Base-by-base conservation (phyloP, 2,113 vertebrate species). In the Corvus hawaiiensis region DNA sequence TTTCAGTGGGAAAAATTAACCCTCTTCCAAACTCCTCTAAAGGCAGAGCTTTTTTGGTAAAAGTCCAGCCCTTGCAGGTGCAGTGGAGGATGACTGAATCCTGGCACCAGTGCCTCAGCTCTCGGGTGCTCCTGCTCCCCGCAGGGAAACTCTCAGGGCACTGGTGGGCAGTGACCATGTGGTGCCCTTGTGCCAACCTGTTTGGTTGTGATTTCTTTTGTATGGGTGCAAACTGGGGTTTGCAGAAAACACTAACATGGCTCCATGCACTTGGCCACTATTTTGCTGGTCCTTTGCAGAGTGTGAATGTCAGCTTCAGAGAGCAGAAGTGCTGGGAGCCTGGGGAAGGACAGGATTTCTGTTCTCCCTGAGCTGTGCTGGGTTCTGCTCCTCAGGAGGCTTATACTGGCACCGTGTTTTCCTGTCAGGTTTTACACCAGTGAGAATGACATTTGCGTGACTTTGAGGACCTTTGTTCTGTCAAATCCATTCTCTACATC, bases 351-450 rank as follows among this genome's bases (percentile, higher is more conserved):
- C 17, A 32, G 4, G 66, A 8, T 20, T 56, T 22, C 7, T 0
- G 19, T 9, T 54, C 59, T 9, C 15, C 61, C 76, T 17, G 76
- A 8, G 54, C 58, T 13, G n/a, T 6, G 2, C 33, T 15, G 5
- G 28, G 52, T 4, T 33, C 67, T 52, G n/a, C 30, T 46, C 67
- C 84, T 32, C 5, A 3, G 63, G 59, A 49, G 55, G 9, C 59
- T 56, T 9, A 1, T 4, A 4, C 37, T 6, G 62, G 6, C 6
- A 9, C 1, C 1, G 2, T 7, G 0, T 67, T 55, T 33, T 48
- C 62, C 44, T 13, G 12, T 12, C 64, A 18, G 74, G 30, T 48
- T 81, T 48, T 11, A 8, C 44, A 9, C 30, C 16, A 10, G 4
- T 35, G n/a, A 59, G 21, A 59, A 27, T 39, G 73, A 22, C 3